Base-by-base conservation (phyloP, 1,140 invertebrate species). In the Zaprionus taronus region DNA sequence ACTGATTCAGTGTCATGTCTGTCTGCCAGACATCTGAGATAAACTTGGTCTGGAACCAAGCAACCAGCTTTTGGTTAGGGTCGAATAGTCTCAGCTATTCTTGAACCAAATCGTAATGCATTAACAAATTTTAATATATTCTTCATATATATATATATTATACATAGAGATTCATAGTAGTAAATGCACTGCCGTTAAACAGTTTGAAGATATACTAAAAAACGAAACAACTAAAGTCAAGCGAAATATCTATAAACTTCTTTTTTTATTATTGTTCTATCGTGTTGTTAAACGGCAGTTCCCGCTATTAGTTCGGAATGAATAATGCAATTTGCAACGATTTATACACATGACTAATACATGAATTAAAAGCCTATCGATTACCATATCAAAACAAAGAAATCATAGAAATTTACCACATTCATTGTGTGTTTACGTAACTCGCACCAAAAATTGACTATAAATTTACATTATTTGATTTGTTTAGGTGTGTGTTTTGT, bases 371-470 rank as follows among this genome's bases (percentile, higher is more conserved):
- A 41, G 14, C 28, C 14, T 63, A 51, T 51, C 47, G 24, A 47
- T 63, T 34, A 53, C 5, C 7, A 56, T 56, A 28, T 36, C 26
- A 72, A 72, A 67, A 38, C 22, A 61, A 55, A 36, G n/a, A 72
- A 60, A 36, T 63, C 38, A 17, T 51, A 58, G 31, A 56, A 69
- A 74, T 47, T 47, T 62, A 15, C 65, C 72, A 73, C 67, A 60
- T 64, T 22, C 53, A 28, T 66, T 28, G 41, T 71, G 55, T 56
- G 26, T 69, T 28, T 70, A 58, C 22, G 41, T 58, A 61, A 66
- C 28, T 72, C 65, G 77, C 67, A 77, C 79, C 76, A 69, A 72
- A 72, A 89, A 89, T 89, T 83, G 74, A 89, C 81, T 72, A 77
- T 80, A 72, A 72, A 72, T 75, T 53, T 89, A 77, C 71, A 78